Conservation (phyloP, 1,140 invertebrate genomes). For the Eufriesea mexicana region DNA sequence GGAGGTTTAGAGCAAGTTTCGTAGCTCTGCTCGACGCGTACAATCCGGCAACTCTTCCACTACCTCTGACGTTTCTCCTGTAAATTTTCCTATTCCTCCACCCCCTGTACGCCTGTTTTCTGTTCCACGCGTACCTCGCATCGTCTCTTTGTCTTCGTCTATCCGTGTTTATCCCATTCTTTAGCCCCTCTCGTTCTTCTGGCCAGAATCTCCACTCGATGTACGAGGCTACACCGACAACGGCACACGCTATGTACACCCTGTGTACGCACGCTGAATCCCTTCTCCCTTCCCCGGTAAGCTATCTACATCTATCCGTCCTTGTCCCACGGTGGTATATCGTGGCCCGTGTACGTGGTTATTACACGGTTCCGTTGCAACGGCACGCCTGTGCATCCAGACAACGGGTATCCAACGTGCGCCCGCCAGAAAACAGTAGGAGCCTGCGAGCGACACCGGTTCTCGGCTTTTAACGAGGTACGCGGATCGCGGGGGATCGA, state of each 20-base stretch:
- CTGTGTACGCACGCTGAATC: background rate
- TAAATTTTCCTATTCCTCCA: conserved; percentile 2
- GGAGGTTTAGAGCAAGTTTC: conserved; percentile 23
- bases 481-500: conserved; percentile 5
- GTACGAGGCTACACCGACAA: background rate
- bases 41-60: conserved; percentile 37
- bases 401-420: conserved; percentile 41
- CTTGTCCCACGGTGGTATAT: conserved; percentile 29
- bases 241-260: background rate
- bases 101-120: background rate
- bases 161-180: conserved; percentile 38
- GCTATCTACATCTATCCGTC: background rate
- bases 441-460: conserved; percentile 21
- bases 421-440: conserved; percentile 33
- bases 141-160: conserved; percentile 11
- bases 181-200: background rate
- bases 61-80: background rate
- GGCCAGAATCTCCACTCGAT: background rate
- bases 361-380: conserved; percentile 64
- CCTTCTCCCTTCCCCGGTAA: too few species aligned
- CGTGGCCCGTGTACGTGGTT: conserved; percentile 58
- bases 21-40: conserved; percentile 56
- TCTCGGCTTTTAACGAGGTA: conserved; percentile 16
- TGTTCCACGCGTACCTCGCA: background rate
- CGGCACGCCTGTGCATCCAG: conserved; percentile 35